Conservation (phyloP, 2,797 vertebrate species). For the Lacerta bilineata region DNA sequence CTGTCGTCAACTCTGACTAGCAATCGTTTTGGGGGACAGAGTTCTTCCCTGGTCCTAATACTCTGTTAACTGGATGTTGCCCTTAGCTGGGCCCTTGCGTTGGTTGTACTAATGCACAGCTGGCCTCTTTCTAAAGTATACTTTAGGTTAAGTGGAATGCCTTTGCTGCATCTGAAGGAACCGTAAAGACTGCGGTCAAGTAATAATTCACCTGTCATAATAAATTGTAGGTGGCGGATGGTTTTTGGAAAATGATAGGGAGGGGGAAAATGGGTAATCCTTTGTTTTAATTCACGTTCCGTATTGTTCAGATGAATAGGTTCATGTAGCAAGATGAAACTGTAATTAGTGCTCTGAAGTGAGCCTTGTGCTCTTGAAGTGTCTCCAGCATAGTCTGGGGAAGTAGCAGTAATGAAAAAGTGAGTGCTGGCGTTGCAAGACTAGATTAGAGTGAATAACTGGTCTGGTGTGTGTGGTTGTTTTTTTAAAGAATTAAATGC, state of each 20-base stretch:
- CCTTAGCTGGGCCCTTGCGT: too few species aligned
- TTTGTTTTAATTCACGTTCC: constrained; percentile 60
- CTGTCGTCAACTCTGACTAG: too few species aligned
- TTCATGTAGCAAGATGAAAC: constrained; percentile 39
- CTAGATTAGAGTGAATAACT: neutral
- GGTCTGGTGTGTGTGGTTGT: neutral
- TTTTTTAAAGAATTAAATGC: constrained; percentile 7
- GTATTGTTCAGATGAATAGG: constrained; percentile 49
- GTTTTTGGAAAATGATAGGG: constrained; percentile 53
- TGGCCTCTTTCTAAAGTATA: neutral
- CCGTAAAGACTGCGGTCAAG: neutral
- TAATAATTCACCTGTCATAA: constrained; percentile 52
- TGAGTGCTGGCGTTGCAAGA: constrained; percentile 21
- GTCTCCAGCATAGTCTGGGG: constrained; percentile 9
- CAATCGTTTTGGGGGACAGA: neutral
- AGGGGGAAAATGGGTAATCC: constrained; percentile 19
- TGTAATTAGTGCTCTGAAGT: constrained; percentile 24
- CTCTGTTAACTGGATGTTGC: neutral
- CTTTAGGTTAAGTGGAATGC: neutral
- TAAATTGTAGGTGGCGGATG: constrained; percentile 65
- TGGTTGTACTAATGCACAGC: neutral
- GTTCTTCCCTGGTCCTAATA: neutral
- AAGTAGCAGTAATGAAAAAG: neutral
- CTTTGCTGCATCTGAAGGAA: neutral
- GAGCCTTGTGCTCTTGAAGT: fast-evolving